Percentiles rank a stretch among this genome's conserved stretches.
Conservation (phyloP, 2,888 invertebrate species). For the Netelia melanura region DNA sequence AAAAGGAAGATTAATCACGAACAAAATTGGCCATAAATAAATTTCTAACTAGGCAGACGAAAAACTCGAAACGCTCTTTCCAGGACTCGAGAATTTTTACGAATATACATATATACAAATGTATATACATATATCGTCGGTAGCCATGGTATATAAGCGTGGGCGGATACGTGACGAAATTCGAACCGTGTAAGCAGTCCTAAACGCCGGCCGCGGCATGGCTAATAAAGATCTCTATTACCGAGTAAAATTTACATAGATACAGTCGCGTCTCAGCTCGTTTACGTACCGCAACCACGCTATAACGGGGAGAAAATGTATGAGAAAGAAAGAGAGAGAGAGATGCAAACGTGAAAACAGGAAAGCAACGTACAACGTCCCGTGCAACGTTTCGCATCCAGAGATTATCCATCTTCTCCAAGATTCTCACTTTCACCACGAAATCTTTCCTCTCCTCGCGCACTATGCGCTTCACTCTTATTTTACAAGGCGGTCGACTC, state of each 20-base stretch:
- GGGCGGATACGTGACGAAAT: conserved; percentile 64
- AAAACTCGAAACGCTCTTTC: too few species aligned
- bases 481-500: not conserved
- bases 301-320: conserved; percentile 4
- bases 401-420: conserved; percentile 56
- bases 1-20: not conserved
- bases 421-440: conserved; percentile 48
- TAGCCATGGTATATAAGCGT: conserved; percentile 31
- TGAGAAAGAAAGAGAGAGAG: not conserved
- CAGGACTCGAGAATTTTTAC: not conserved
- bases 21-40: not conserved
- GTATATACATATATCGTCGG: conserved; percentile 2
- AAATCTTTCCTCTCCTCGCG: conserved; percentile 8
- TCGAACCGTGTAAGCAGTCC: conserved; percentile 62
- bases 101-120: conserved; percentile 5
- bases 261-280: conserved; percentile 52
- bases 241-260: conserved; percentile 67
- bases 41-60: not conserved
- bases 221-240: conserved; percentile 67
- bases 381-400: conserved; percentile 17
- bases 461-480: not conserved
- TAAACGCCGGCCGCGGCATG: conserved; percentile 62
- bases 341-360: not conserved
- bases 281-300: conserved; percentile 43
- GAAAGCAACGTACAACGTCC: conserved; percentile 16